Conservation (phyloP, 2,888 invertebrate species). For the Holacanthella duospinosa region DNA sequence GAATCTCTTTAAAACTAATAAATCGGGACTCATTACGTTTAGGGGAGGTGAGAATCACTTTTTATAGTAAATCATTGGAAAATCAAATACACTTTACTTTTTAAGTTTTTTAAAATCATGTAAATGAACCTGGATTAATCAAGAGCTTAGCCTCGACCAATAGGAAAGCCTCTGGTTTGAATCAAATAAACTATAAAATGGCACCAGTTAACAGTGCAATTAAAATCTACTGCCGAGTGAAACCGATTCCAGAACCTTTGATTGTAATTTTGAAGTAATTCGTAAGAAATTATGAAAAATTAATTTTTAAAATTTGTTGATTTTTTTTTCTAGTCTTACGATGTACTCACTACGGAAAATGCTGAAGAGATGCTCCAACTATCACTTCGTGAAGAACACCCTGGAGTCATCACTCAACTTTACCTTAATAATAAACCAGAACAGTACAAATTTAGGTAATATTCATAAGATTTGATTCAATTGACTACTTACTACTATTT, state of each 20-base stretch:
- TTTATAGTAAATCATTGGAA: too few species aligned
- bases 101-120: too few species aligned
- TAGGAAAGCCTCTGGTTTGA: too few species aligned
- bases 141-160: too few species aligned
- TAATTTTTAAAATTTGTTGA: neutral
- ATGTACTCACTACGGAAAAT: constrained; percentile 13
- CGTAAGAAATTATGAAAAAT: neutral
- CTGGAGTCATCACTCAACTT: constrained; percentile 9
- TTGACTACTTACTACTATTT: neutral
- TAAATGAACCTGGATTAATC: too few species aligned
- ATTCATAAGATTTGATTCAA: neutral
- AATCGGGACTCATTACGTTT: too few species aligned
- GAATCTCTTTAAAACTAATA: too few species aligned
- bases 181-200: neutral
- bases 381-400: constrained; percentile 10
- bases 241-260: constrained; percentile 14
- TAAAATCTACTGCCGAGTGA: constrained; percentile 32
- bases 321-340: constrained; percentile 16
- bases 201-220: constrained; percentile 29
- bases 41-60: too few species aligned
- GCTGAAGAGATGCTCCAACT: constrained; percentile 16
- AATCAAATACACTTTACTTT: too few species aligned
- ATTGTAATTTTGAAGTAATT: neutral
- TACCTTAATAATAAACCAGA: constrained; percentile 25
- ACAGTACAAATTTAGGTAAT: constrained; percentile 18